phyloP scores from a whole-genome alignment of 2,113 vertebrate genomes.

The Syrmaticus mikado region DNA sequence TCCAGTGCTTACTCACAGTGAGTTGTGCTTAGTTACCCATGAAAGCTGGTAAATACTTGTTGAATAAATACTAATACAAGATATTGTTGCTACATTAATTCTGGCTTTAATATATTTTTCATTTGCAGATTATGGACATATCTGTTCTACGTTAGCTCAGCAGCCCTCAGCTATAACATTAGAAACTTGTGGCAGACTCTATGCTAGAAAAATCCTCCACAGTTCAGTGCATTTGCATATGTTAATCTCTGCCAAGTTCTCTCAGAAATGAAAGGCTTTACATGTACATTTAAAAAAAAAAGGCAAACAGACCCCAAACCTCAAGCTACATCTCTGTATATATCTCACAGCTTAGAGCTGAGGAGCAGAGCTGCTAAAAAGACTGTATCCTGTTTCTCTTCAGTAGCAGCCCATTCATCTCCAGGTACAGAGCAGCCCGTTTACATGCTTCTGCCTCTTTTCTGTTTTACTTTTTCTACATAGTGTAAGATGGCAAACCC shows the following conservation, averaged over 20 bases:
- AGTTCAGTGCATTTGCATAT: constrained; percentile 15
- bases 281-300: neutral
- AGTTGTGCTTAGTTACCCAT: neutral
- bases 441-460: constrained; percentile 68
- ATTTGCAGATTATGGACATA: constrained; percentile 9
- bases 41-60: neutral
- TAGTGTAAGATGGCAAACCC: constrained; percentile 37
- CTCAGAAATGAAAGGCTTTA: constrained; percentile 45
- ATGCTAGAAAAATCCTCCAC: neutral
- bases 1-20: neutral
- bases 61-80: neutral
- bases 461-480: constrained; percentile 58
- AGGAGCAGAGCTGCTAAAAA: constrained; percentile 83
- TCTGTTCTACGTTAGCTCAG: neutral
- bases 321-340: constrained; percentile 64
- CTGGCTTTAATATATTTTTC: constrained; percentile 15
- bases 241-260: constrained; percentile 40
- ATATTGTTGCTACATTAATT: neutral
- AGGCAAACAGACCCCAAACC: neutral
- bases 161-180: constrained; percentile 5
- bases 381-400: constrained; percentile 88
- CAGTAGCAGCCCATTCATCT: constrained; percentile 90
- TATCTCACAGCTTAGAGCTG: constrained; percentile 76
- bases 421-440: constrained; percentile 56
- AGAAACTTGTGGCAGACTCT: constrained; percentile 18